Evolutionary conservation across 2,888 invertebrate species (phyloP).

Genomic region (Anthrax anthrax): DNA sequence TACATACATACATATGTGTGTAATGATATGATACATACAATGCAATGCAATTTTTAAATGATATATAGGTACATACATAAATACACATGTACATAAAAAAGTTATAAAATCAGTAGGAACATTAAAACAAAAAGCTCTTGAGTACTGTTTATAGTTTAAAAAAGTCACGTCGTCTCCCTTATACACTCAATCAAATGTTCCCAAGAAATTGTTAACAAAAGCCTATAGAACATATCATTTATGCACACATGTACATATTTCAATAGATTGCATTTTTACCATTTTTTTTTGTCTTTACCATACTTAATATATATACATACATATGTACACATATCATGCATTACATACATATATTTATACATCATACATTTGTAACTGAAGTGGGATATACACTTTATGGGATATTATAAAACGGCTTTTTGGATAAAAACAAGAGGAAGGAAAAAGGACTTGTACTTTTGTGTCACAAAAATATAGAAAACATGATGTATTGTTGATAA

Average conservation of each 20-base stretch:
- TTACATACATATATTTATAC: too few species aligned
- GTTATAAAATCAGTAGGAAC: too few species aligned
- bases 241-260: too few species aligned
- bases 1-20: too few species aligned
- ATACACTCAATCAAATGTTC: conserved; percentile 8
- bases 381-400: too few species aligned
- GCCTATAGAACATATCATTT: background rate
- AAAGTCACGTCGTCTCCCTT: conserved; percentile 5
- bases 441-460: conserved; percentile 8
- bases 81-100: too few species aligned
- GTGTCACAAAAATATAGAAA: conserved; percentile 6
- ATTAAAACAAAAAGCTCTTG: conserved; percentile 5
- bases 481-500: conserved; percentile 8
- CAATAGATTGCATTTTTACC: background rate
- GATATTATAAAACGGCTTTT: background rate
- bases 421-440: conserved; percentile 7
- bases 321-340: too few species aligned
- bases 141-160: conserved; percentile 1
- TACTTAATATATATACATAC: conserved; percentile 4
- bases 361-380: too few species aligned
- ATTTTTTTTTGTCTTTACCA: background rate
- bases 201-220: conserved; percentile 1
- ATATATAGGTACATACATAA: too few species aligned
- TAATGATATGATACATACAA: too few species aligned
- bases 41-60: too few species aligned